A percentile compares a stretch with the other conserved stretches of the same genome.
These are phyloP conservation scores for Microtus pennsylvanicus DNA, from an alignment of 2,113 vertebrate genomes.

Conservation along the genomic window DNA sequence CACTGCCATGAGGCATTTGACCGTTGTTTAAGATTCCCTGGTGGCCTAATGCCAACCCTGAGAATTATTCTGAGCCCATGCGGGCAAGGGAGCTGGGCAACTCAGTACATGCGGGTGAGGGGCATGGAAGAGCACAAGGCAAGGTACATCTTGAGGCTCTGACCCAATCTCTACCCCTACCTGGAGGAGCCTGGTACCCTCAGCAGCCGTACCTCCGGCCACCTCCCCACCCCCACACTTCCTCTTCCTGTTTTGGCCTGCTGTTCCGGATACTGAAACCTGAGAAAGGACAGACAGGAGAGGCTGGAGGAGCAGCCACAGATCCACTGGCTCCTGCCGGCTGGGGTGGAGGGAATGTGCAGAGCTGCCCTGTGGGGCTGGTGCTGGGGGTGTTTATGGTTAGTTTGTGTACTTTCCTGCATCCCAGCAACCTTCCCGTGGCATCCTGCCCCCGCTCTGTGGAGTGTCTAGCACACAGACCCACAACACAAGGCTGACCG, in stretches of 20 bases:
- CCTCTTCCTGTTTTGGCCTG: constrained; percentile 75
- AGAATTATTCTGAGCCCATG: neutral
- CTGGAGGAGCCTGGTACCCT: neutral
- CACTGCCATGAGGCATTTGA: constrained; percentile 19
- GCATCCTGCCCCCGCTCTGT: rapidly evolving
- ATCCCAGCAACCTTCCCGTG: neutral
- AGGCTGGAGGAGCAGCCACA: neutral
- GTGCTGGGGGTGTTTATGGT: rapidly evolving
- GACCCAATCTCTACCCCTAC: neutral
- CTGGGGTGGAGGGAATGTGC: neutral
- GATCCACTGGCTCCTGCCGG: neutral
- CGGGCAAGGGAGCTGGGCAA: neutral
- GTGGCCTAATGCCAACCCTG: constrained; percentile 39
- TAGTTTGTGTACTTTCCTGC: neutral
- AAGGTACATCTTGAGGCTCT: neutral
- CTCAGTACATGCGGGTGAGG: neutral
- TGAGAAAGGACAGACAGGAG: neutral
- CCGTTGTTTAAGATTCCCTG: constrained; percentile 30
- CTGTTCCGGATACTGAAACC: constrained; percentile 31
- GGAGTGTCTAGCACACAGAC: neutral
- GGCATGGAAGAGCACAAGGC: neutral
- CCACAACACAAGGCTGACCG: too few relatives aligned
- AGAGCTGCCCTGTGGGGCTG: neutral
- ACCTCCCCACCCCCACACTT: constrained; percentile 36
- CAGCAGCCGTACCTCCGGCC: neutral